Percentiles rank a stretch among this genome's conserved stretches.
These are phyloP conservation scores for Rhabdornis inornatus DNA, from an alignment of 2,113 vertebrate species.

Conservation along the genomic window DNA sequence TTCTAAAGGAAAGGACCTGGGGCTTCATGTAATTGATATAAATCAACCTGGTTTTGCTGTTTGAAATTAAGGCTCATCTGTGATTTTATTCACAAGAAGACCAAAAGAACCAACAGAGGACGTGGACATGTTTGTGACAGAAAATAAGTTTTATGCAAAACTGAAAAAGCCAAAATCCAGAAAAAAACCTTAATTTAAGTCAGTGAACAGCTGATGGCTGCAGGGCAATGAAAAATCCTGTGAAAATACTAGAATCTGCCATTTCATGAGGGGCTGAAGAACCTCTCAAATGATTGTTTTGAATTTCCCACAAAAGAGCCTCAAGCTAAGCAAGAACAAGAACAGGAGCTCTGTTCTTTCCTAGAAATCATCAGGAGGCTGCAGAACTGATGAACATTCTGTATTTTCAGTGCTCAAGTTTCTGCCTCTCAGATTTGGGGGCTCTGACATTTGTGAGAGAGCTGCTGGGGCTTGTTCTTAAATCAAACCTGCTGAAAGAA, in stretches of 20 bases:
- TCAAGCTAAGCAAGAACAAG: not conserved
- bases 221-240: not conserved
- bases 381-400: not conserved
- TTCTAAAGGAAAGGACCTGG: not conserved
- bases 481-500: not conserved
- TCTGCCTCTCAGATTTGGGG: not conserved
- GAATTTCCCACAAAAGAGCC: not conserved
- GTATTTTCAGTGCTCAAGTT: not conserved
- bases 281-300: not conserved
- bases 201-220: not conserved
- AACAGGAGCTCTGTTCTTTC: not conserved
- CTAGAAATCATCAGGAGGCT: not conserved
- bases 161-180: not conserved
- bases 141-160: not conserved
- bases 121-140: accelerated
- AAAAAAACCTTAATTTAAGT: not conserved
- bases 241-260: not conserved
- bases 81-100: not conserved
- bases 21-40: accelerated
- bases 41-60: not conserved
- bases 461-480: not conserved
- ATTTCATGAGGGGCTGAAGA: not conserved
- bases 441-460: not conserved
- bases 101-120: not conserved
- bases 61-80: not conserved